Percentiles rank a stretch among this genome's conserved stretches.
These are phyloP conservation scores for Macropodus opercularis DNA, from an alignment of 2,797 vertebrate species.

Conservation along the genomic window DNA sequence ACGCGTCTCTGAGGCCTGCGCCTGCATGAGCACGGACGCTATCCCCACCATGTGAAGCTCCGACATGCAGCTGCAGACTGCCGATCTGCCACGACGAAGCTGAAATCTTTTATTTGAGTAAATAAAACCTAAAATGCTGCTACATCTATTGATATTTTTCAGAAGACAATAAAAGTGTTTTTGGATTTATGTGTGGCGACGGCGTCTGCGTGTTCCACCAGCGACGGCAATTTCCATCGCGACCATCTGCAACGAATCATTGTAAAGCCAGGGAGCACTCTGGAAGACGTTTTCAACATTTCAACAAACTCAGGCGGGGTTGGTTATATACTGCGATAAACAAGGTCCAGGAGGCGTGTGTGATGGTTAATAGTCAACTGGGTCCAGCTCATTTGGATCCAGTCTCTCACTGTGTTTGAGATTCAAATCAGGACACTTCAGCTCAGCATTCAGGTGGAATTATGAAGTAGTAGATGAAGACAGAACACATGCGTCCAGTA, in stretches of 20 bases:
- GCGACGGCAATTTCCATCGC: not conserved
- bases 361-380: too few species aligned
- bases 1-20: constrained; percentile 31
- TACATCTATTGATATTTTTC: not conserved
- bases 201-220: not conserved
- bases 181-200: not conserved
- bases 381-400: too few species aligned
- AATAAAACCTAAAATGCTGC: not conserved
- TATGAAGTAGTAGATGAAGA: too few species aligned
- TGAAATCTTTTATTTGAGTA: not conserved
- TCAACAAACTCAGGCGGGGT: not conserved
- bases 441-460: too few species aligned
- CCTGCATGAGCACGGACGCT: constrained; percentile 6
- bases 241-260: not conserved
- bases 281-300: not conserved
- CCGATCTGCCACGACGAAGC: not conserved
- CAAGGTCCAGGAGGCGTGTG: too few species aligned
- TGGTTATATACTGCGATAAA: not conserved
- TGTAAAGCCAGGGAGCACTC: not conserved
- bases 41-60: constrained; percentile 1
- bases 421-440: too few species aligned
- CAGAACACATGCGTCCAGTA: too few species aligned
- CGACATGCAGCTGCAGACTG: not conserved
- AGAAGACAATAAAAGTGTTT: not conserved
- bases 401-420: too few species aligned